Evolutionary conservation across 2,797 vertebrate species (phyloP).

Genomic region (Siniperca obscura): DNA sequence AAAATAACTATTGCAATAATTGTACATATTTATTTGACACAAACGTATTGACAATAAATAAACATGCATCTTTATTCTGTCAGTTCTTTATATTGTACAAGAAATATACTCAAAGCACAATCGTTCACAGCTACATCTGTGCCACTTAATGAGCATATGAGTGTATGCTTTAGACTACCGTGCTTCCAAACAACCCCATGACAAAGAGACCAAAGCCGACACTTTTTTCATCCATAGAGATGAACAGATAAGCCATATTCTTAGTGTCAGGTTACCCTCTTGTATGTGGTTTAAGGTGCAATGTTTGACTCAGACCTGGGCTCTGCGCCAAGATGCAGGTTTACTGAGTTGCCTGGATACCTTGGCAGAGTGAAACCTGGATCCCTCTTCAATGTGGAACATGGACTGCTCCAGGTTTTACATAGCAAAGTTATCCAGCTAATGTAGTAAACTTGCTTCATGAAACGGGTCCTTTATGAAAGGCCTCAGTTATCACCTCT

Average conservation of each 20-base stretch:
- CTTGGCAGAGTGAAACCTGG: constrained; percentile 8
- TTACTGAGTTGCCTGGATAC: constrained; percentile 27
- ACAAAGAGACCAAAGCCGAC: constrained; percentile 43
- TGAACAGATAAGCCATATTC: constrained; percentile 57
- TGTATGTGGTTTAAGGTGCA: constrained; percentile 37
- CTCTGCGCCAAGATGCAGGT: constrained; percentile 30
- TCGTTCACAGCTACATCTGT: constrained; percentile 5
- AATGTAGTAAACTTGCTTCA: neutral
- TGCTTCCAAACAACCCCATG: constrained; percentile 18
- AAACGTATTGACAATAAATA: neutral
- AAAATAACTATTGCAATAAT: neutral
- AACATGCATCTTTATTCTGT: neutral
- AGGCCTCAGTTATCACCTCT: neutral
- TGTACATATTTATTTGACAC: neutral
- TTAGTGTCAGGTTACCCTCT: constrained; percentile 57
- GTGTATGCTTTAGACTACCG: constrained; percentile 29
- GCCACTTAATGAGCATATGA: neutral
- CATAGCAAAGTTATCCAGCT: neutral
- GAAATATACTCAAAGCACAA: neutral
- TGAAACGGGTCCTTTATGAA: neutral
- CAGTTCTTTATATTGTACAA: neutral
- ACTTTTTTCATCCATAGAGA: constrained; percentile 50
- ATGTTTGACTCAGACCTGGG: constrained; percentile 48
- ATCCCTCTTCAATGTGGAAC: constrained; percentile 25
- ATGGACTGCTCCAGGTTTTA: constrained; percentile 26